Evolutionary conservation across 53 echinoderm and acorn worm genomes (phyloP), one percentile per base, ranked within the genome.

Genomic region (Antedon mediterranea): DNA sequence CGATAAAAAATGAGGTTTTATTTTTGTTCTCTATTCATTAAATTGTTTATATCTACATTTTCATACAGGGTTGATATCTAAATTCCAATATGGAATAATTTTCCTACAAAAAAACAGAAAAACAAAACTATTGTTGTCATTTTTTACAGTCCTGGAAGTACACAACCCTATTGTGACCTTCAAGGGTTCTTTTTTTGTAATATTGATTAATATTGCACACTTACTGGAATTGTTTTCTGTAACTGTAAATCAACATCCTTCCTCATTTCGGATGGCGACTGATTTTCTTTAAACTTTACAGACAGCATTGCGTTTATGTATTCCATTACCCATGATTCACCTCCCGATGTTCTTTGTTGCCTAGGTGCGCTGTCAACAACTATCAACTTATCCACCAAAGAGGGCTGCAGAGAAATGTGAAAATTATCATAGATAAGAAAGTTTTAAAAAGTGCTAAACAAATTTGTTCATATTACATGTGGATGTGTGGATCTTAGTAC

Each of bases 361-460:
- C 34, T 34, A 31, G 85, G 89, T 29, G 92, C 83, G 14, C 92
- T 83, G 71, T 95, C 97, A 28, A 95, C 93, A 23, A 85, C 79
- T 8, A 92, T 79, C n/a, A 95, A 81, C 76, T 86, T 92, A 43
- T 92, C 87, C n/a, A 95, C 82, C 28, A 87, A 43, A 30, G 82
- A 76, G 15, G 97, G 97, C 97, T 95, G 41, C 30, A 83, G 34
- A 73, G 30, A 87, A 32, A 74, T 6, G 11, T 6, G 11, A n/a
- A n/a, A n/a, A n/a, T n/a, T n/a, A n/a, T n/a, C n/a, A n/a, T n/a
- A n/a, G n/a, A n/a, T n/a, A n/a, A n/a, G n/a, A n/a, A n/a, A n/a
- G n/a, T n/a, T n/a, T n/a, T n/a, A n/a, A n/a, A n/a, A n/a, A n/a
- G n/a, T n/a, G n/a, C n/a, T n/a, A n/a, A n/a, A n/a, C n/a, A n/a